Percentiles rank a stretch among this genome's conserved stretches.
Conservation (phyloP, 1,140 invertebrate species). For the Zaprionus ornatus region DNA sequence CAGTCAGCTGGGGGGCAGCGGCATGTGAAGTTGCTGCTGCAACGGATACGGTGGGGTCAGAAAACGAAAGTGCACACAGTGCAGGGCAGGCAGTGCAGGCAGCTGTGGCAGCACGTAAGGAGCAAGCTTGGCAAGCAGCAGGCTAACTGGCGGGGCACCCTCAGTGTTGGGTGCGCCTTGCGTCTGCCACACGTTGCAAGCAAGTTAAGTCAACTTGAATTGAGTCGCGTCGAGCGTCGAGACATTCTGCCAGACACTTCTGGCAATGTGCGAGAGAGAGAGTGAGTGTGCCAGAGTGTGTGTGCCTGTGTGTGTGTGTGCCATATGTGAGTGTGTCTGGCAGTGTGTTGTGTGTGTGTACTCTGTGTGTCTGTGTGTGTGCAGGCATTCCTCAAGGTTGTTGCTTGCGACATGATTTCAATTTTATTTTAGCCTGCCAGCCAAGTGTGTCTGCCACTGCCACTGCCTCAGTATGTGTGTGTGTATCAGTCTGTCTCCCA, state of each 20-base stretch:
- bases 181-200: slow-evolving; percentile 11
- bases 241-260: slow-evolving; percentile 78
- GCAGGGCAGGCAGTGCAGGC: neutral
- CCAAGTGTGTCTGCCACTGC: slow-evolving; percentile 48
- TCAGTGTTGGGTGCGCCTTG: slow-evolving; percentile 6
- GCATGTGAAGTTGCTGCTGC: slow-evolving; percentile 10
- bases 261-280: slow-evolving; percentile 28
- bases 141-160: slow-evolving; percentile 1
- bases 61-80: slow-evolving; percentile 71
- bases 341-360: too few relatives aligned
- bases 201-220: slow-evolving; percentile 54
- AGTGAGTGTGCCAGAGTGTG: slow-evolving; percentile 29
- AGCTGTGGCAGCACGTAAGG: neutral
- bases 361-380: slow-evolving; percentile 33
- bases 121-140: neutral
- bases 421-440: slow-evolving; percentile 74
- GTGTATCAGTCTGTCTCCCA: slow-evolving; percentile 37
- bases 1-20: slow-evolving; percentile 1
- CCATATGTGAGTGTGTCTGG: too few relatives aligned
- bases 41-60: neutral
- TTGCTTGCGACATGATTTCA: slow-evolving; percentile 67
- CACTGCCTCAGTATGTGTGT: slow-evolving; percentile 22
- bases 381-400: slow-evolving; percentile 79
- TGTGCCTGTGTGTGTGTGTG: slow-evolving; percentile 35
- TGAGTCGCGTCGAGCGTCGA: slow-evolving; percentile 71